phyloP scores from a whole-genome alignment of 2,113 vertebrate species.

The Datnioides undecimradiatus region DNA sequence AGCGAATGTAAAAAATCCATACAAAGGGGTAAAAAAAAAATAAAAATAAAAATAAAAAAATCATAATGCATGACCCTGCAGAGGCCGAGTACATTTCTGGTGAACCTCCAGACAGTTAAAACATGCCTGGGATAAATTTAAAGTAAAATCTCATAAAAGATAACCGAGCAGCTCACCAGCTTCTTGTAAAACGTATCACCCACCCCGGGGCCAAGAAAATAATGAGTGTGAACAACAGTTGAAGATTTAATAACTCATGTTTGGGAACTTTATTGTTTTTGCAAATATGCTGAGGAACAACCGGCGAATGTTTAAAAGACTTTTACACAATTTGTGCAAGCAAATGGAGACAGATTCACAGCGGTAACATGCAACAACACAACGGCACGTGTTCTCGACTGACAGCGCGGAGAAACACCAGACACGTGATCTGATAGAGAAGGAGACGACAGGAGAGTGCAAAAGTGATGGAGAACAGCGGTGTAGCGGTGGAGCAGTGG shows the following conservation, averaged over 20 bases:
- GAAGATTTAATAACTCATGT: conserved; percentile 48
- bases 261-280: conserved; percentile 68
- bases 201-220: conserved; percentile 19
- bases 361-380: background rate
- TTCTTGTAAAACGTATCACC: conserved; percentile 34
- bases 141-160: conserved; percentile 37
- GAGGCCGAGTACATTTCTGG: conserved; percentile 2
- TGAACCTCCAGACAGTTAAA: conserved; percentile 27
- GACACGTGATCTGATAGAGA: background rate
- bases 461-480: background rate
- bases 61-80: background rate
- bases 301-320: conserved; percentile 15
- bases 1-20: background rate
- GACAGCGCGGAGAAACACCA: background rate
- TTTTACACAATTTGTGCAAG: background rate
- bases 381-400: background rate
- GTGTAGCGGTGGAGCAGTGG: background rate
- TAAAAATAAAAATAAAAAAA: background rate
- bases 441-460: background rate
- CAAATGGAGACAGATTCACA: background rate
- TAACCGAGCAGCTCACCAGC: conserved; percentile 12
- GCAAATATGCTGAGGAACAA: conserved; percentile 29
- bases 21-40: background rate
- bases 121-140: background rate
- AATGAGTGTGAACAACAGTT: conserved; percentile 38